Conservation (phyloP, 2,888 invertebrate genomes). For the Halocaridina rubra region DNA sequence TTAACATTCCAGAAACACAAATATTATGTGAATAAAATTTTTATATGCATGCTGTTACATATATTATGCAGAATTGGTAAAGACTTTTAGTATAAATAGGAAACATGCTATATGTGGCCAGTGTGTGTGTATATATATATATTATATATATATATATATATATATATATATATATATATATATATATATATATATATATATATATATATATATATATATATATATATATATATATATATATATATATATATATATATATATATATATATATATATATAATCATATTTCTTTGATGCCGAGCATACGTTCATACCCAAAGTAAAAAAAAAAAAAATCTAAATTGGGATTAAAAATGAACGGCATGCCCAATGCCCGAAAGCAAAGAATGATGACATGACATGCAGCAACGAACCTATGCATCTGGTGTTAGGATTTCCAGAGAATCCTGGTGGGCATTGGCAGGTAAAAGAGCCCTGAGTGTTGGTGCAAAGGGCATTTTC, state of each 20-base stretch:
- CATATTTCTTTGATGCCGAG: no score
- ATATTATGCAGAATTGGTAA: no score
- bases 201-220: not conserved
- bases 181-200: not conserved
- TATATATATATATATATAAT: not conserved
- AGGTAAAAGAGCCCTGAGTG: conserved; percentile 81
- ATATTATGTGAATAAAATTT: not conserved
- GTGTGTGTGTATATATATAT: no score
- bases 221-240: not conserved
- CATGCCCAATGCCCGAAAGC: not conserved
- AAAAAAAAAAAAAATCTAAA: no score
- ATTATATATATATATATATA: not conserved
- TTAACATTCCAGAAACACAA: no score
- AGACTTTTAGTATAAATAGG: no score
- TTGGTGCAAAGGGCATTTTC: conserved; percentile 84
- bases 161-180: not conserved
- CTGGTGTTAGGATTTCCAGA: conserved; percentile 85
- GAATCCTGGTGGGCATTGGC: conserved; percentile 86
- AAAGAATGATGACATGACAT: not conserved
- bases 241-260: not conserved
- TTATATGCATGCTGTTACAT: not conserved
- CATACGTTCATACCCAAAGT: no score
- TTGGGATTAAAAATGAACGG: not conserved
- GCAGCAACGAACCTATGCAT: conserved; percentile 73
- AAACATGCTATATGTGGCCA: no score